These are phyloP conservation scores for Drosophila rufa DNA, from an alignment of 1,140 invertebrate species.

Conservation along the genomic window DNA sequence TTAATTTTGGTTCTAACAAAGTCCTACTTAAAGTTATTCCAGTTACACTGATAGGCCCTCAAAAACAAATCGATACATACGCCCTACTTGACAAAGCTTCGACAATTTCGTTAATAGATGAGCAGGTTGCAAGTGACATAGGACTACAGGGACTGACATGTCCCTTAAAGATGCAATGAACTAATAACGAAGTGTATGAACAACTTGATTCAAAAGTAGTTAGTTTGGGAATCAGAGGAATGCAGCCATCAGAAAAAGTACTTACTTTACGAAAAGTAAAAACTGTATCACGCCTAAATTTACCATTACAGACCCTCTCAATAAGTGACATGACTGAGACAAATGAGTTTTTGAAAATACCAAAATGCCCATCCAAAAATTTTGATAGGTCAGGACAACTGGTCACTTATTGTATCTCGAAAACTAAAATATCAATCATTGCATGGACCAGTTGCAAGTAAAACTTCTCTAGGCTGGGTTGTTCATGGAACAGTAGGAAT, in stretches of 20 bases:
- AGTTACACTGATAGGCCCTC: conserved; percentile 4
- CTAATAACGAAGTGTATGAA: conserved; percentile 11
- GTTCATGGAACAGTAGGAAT: conserved; percentile 9
- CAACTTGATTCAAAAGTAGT: conserved; percentile 16
- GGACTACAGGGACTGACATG: conserved; percentile 9
- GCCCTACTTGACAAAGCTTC: conserved; percentile 24
- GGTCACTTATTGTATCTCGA: background rate
- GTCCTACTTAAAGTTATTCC: conserved; percentile 20
- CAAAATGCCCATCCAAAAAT: conserved; percentile 2
- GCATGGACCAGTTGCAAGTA: conserved; percentile 5
- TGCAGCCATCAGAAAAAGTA: background rate
- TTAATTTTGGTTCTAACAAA: conserved; percentile 4
- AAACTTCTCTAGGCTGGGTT: conserved; percentile 1
- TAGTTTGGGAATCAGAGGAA: conserved; percentile 11
- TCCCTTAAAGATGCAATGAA: conserved; percentile 27
- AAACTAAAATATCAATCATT: conserved; percentile 9
- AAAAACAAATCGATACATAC: conserved; percentile 13
- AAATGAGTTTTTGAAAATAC: conserved; percentile 3
- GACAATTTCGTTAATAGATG: conserved; percentile 21
- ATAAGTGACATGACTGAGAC: background rate
- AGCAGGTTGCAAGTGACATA: conserved; percentile 20
- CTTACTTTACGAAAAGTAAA: conserved; percentile 17
- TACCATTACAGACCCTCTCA: conserved; percentile 4
- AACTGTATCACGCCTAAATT: conserved; percentile 2
- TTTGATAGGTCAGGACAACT: conserved; percentile 14